Evolutionary conservation across 1,140 invertebrate species (phyloP).

Genomic region (Magallana ariakensis): DNA sequence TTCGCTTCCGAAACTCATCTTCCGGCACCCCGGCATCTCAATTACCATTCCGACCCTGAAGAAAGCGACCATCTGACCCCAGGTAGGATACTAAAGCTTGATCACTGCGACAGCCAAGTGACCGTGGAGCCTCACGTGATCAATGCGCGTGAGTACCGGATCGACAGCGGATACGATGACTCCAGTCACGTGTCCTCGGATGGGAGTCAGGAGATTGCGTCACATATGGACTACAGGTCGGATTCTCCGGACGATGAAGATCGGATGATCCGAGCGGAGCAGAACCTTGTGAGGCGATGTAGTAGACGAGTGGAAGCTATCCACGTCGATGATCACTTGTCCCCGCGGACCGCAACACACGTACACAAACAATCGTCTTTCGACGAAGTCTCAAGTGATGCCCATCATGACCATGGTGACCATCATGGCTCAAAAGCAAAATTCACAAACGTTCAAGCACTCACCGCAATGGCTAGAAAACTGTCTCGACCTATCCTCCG

Average conservation of each 20-base stretch:
- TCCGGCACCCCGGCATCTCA: constrained; percentile 9
- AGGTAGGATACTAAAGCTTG: not conserved
- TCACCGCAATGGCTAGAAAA: constrained; percentile 42
- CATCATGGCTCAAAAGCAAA: not conserved
- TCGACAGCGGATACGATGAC: constrained; percentile 22
- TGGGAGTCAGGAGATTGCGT: not conserved
- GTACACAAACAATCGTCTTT: not conserved
- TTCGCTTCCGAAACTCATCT: constrained; percentile 35
- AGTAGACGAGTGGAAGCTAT: not conserved
- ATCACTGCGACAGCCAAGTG: constrained; percentile 6
- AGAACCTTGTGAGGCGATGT: not conserved
- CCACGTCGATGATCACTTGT: not conserved
- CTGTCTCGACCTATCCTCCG: constrained; percentile 46
- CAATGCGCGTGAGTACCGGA: not conserved
- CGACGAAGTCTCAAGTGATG: not conserved
- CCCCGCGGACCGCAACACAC: not conserved
- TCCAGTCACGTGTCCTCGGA: not conserved
- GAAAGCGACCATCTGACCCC: not conserved
- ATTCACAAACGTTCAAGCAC: constrained; percentile 29
- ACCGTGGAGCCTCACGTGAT: not conserved
- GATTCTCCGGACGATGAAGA: not conserved
- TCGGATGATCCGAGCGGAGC: constrained; percentile 4
- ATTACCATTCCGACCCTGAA: not conserved
- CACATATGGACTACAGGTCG: not conserved
- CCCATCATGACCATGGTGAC: not conserved